Evolutionary conservation across 2,888 invertebrate species (phyloP).

Genomic region (Philereme vetulata): DNA sequence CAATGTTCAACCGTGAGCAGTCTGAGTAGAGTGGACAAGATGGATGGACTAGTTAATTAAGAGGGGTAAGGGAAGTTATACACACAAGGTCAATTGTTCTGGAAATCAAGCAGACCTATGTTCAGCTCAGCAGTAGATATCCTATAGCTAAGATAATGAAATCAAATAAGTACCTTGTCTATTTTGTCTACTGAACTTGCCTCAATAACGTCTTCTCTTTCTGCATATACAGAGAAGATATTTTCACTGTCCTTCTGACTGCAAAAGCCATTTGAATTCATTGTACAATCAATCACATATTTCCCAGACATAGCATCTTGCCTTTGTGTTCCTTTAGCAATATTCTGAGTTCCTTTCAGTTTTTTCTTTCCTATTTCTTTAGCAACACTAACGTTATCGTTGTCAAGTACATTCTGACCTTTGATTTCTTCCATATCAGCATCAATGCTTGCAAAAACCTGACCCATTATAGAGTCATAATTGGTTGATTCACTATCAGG

Average conservation of each 20-base stretch:
- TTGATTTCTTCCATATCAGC: constrained; percentile 63
- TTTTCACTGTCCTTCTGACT: constrained; percentile 68
- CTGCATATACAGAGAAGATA: constrained; percentile 61
- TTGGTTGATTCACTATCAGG: constrained; percentile 62
- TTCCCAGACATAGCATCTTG: constrained; percentile 17
- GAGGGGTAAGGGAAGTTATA: too few relatives aligned
- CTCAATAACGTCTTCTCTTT: constrained; percentile 52
- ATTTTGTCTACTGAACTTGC: constrained; percentile 25
- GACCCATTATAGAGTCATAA: constrained; percentile 68
- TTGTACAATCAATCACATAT: constrained; percentile 11
- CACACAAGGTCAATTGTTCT: too few relatives aligned
- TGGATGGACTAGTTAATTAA: too few relatives aligned
- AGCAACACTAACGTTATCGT: constrained; percentile 13
- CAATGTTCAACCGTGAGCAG: too few relatives aligned
- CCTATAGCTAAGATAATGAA: background rate
- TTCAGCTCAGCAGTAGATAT: too few relatives aligned
- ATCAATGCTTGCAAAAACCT: constrained; percentile 74
- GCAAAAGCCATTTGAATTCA: constrained; percentile 36
- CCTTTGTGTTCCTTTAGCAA: constrained; percentile 34
- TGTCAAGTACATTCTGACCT: constrained; percentile 40
- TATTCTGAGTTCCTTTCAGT: constrained; percentile 27
- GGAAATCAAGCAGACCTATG: too few relatives aligned
- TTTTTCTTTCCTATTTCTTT: constrained; percentile 25
- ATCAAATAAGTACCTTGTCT: constrained; percentile 45
- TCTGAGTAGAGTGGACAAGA: too few relatives aligned